Evolutionary conservation across 2,797 vertebrate genomes (phyloP).

Genomic region (Phoeniculus purpureus): DNA sequence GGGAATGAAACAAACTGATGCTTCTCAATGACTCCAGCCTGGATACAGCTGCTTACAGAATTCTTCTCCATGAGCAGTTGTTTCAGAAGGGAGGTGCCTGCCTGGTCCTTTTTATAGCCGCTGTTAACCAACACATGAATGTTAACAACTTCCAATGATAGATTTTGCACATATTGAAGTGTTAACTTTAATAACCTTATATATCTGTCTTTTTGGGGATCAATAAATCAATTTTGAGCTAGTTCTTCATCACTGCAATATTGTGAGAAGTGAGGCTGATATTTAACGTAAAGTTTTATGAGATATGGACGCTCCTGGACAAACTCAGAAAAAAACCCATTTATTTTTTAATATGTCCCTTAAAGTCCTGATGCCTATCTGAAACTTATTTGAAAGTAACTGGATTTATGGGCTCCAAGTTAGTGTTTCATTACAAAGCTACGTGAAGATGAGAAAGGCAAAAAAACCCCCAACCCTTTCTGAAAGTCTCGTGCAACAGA

Average conservation of each 20-base stretch:
- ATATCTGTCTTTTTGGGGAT: conserved; percentile 38
- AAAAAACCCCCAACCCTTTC: not conserved
- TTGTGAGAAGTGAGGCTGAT: conserved; percentile 23
- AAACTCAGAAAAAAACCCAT: not conserved
- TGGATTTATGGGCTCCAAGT: conserved; percentile 22
- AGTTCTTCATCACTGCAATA: conserved; percentile 19
- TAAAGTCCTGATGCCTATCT: not conserved
- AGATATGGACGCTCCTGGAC: not conserved
- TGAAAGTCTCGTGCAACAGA: not conserved
- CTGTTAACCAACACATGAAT: not conserved
- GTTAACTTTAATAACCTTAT: conserved; percentile 45
- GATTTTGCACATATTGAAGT: conserved; percentile 7
- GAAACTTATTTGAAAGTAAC: conserved; percentile 32
- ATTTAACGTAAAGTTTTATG: conserved; percentile 30
- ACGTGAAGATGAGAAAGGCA: not conserved
- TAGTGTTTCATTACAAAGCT: not conserved
- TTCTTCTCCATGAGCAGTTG: not conserved
- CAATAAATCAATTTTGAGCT: conserved; percentile 37
- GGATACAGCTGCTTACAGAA: not conserved
- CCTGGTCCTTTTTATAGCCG: not conserved
- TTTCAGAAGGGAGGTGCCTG: not conserved
- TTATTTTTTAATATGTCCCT: conserved; percentile 4
- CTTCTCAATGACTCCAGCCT: not conserved
- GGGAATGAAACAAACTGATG: not conserved
- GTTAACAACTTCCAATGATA: conserved; percentile 21